Percentiles rank a stretch among this genome's conserved stretches.
Evolutionary conservation across 1,140 invertebrate species (phyloP).

Genomic region (Drosophila nigromelanica): DNA sequence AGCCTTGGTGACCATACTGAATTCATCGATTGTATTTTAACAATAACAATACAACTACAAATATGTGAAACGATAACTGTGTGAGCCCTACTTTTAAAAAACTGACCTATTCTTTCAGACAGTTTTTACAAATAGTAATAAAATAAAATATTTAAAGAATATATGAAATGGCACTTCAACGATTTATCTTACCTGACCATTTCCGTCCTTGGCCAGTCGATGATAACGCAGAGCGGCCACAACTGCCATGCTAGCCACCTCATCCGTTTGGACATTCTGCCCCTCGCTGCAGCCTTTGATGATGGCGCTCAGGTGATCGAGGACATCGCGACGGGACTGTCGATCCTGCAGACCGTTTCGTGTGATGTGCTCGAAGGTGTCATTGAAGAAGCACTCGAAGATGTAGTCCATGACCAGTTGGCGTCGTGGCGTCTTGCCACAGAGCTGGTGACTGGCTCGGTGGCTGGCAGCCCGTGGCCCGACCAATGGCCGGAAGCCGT

Average conservation of each 20-base stretch:
- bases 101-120: neutral
- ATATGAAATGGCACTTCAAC: neutral
- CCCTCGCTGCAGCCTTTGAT: slow-evolving; percentile 82
- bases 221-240: slow-evolving; percentile 75
- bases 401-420: slow-evolving; percentile 80
- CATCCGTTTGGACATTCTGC: slow-evolving; percentile 69
- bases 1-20: too few relatives aligned
- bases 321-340: slow-evolving; percentile 74
- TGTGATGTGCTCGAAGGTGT: slow-evolving; percentile 77
- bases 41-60: too few relatives aligned
- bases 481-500: slow-evolving; percentile 56
- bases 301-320: slow-evolving; percentile 80
- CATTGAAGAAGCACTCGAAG: slow-evolving; percentile 83
- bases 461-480: slow-evolving; percentile 16
- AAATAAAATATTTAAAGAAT: neutral
- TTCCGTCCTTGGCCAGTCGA: slow-evolving; percentile 65
- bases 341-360: slow-evolving; percentile 80
- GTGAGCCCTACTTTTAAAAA: too few relatives aligned
- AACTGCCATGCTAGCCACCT: slow-evolving; percentile 79
- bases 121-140: neutral
- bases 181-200: slow-evolving; percentile 49
- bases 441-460: slow-evolving; percentile 48
- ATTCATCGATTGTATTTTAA: too few relatives aligned
- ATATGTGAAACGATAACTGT: too few relatives aligned
- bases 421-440: slow-evolving; percentile 39